Conservation (phyloP, 2,797 vertebrate species). For the Periophthalmus magnuspinnatus region DNA sequence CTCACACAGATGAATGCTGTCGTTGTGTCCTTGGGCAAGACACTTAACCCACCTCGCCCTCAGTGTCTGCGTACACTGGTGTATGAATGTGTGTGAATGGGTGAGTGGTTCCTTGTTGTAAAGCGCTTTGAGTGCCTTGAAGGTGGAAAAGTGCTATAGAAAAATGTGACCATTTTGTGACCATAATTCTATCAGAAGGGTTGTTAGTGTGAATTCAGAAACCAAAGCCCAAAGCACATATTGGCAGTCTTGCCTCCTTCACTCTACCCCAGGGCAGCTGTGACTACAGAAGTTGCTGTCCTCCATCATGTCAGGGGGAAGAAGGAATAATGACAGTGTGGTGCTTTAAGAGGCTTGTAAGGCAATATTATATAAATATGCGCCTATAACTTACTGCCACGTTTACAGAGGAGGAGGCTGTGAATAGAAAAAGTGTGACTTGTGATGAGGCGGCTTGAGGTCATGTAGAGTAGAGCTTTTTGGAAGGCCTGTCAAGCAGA, state of each 20-base stretch:
- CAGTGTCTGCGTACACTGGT: too few relatives aligned
- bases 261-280: background rate
- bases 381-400: background rate
- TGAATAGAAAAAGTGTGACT: background rate
- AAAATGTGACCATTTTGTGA: too few relatives aligned
- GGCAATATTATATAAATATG: background rate
- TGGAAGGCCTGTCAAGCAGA: too few relatives aligned
- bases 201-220: background rate
- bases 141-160: too few relatives aligned
- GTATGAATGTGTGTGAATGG: too few relatives aligned
- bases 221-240: background rate
- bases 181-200: background rate
- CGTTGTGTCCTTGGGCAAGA: too few relatives aligned
- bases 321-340: background rate
- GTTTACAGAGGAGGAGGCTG: background rate
- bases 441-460: slow-evolving; percentile 44
- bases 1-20: too few relatives aligned
- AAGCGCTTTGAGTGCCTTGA: too few relatives aligned
- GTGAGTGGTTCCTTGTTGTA: too few relatives aligned
- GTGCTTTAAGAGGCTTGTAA: background rate
- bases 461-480: slow-evolving; percentile 30
- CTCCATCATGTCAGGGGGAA: background rate
- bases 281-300: background rate
- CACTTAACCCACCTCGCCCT: too few relatives aligned
- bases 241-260: background rate